Base-by-base conservation (phyloP, 2,797 vertebrate genomes). In the Anguilla megastoma region DNA sequence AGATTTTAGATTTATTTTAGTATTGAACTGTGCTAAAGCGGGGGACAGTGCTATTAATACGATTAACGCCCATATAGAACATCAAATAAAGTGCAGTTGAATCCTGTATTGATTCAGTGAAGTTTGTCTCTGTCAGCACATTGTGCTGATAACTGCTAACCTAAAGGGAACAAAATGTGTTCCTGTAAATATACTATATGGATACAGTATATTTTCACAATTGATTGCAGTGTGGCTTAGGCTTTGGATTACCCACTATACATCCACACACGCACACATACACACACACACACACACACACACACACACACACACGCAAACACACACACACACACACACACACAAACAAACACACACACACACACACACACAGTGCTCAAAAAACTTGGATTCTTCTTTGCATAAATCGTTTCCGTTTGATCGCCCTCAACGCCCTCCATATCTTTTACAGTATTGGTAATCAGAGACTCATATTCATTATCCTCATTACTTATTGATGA, bases 401-500 rank as follows among this genome's bases (percentile, higher is more conserved):
- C 58, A 79, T 80, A 86, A 86, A 88, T 88, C 60, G 16, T 76
- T 48, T 74, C 21, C 85, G 76, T 84, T 76, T 84, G n/a, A 89
- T 86, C 66, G 12, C 79, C 56, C 56, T 84, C 45, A 33, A 9
- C 60, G 12, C n/a, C 79, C 79, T 66, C 79, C 60, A 84, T 87
- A 71, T 87, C 58, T 69, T 63, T 87, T 84, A 84, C 80, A 69
- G 58, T 87, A 84, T 84, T 80, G 30, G 79, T 69, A 66, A 87
- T 84, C 80, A 87, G 76, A 79, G 82, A 27, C n/a, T 3, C 86
- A 87, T 87, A 87, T 87, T 83, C 76, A 83, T 87, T 79, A 87
- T 69, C 58, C 41, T 74, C 79, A 63, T 88, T 84, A 89, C 63
- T 88, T 87, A 87, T 90, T 90, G 74, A 85, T 54, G 50, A 85